Evolutionary conservation across 2,888 invertebrate genomes (phyloP).

Genomic region (Autographa pulchrina): DNA sequence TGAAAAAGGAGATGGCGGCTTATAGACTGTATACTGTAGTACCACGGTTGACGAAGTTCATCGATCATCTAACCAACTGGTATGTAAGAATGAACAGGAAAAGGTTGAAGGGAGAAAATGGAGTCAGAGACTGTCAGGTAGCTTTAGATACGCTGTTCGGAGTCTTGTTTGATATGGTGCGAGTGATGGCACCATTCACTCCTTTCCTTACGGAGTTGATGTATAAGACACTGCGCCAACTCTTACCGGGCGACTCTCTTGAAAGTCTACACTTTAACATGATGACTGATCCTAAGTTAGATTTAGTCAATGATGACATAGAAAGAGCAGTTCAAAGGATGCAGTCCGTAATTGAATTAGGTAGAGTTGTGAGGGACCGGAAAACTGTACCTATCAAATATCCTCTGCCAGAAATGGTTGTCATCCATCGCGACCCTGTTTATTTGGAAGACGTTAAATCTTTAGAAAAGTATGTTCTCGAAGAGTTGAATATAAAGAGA

Average conservation of each 20-base stretch:
- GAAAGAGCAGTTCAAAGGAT: slow-evolving; percentile 97
- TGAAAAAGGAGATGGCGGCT: slow-evolving; percentile 97
- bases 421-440: slow-evolving; percentile 95
- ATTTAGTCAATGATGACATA: slow-evolving; percentile 94
- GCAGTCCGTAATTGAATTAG: slow-evolving; percentile 98
- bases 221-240: slow-evolving; percentile 95
- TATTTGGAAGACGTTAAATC: slow-evolving; percentile 94
- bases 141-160: slow-evolving; percentile 96
- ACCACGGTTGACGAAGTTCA: slow-evolving; percentile 97
- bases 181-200: slow-evolving; percentile 99
- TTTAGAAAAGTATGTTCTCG: slow-evolving; percentile 95
- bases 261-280: slow-evolving; percentile 97
- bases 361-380: slow-evolving; percentile 97
- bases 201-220: slow-evolving; percentile 98
- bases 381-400: slow-evolving; percentile 98
- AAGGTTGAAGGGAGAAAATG: slow-evolving; percentile 97
- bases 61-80: slow-evolving; percentile 99
- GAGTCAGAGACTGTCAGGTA: slow-evolving; percentile 93
- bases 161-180: slow-evolving; percentile 96
- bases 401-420: slow-evolving; percentile 98
- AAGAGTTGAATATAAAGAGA: slow-evolving; percentile 97
- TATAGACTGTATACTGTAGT: slow-evolving; percentile 99
- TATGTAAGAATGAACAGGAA: slow-evolving; percentile 99
- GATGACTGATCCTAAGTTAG: slow-evolving; percentile 93
- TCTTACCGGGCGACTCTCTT: slow-evolving; percentile 88